phyloP scores from a whole-genome alignment of 2,797 vertebrate genomes.

The Chiloscyllium punctatum region DNA sequence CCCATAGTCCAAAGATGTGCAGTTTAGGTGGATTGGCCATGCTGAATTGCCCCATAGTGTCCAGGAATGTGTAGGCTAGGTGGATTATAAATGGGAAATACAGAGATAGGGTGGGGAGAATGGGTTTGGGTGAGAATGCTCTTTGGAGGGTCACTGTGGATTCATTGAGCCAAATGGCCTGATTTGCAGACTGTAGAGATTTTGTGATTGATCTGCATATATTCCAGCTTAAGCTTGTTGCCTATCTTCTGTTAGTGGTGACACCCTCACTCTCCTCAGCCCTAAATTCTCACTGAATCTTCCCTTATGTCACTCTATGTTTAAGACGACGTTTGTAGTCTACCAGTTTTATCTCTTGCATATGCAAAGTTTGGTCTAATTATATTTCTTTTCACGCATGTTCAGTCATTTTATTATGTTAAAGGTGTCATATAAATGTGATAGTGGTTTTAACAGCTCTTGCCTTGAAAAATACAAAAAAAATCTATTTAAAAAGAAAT shows the following conservation, averaged over 20 bases:
- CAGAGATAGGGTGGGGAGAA: too few species aligned
- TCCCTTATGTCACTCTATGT: neutral
- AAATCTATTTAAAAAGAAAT: neutral
- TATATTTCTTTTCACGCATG: neutral
- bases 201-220: neutral
- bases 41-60: too few species aligned
- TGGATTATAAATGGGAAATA: too few species aligned
- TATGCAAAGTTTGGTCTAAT: neutral
- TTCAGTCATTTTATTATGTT: neutral
- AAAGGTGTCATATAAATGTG: neutral
- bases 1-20: too few species aligned
- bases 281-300: neutral
- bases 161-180: too few species aligned
- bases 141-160: too few species aligned
- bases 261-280: too few species aligned
- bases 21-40: too few species aligned
- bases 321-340: neutral
- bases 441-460: neutral
- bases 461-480: neutral
- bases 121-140: too few species aligned
- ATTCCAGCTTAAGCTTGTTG: neutral
- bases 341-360: neutral
- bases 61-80: too few species aligned
- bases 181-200: too few species aligned
- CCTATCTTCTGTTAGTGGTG: too few species aligned